Conservation (phyloP, 2,888 invertebrate species). For the Parnassius mnemosyne region DNA sequence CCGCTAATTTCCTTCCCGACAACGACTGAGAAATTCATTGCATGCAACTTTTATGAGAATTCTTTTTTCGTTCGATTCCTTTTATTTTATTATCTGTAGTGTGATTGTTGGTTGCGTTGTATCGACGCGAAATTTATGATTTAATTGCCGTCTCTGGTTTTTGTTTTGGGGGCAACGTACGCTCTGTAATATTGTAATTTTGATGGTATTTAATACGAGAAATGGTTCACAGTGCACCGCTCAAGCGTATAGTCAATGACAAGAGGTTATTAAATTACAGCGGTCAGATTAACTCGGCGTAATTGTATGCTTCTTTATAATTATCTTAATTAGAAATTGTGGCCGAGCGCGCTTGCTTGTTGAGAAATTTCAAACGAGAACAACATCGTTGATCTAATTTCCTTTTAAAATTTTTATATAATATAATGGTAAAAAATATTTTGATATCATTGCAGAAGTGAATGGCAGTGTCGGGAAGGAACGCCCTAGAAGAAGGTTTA, state of each 20-base stretch:
- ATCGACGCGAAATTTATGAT: conserved; percentile 77
- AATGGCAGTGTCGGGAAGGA: too few relatives aligned
- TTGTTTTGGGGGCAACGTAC: conserved; percentile 46
- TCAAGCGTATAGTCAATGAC: conserved; percentile 49
- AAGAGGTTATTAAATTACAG: conserved; percentile 34
- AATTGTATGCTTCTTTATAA: conserved; percentile 22
- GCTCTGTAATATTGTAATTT: conserved; percentile 26
- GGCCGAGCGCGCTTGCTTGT: conserved; percentile 3
- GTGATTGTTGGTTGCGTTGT: conserved; percentile 76
- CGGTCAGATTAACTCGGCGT: conserved; percentile 19
- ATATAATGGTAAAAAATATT: too few relatives aligned
- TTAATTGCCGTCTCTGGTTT: conserved; percentile 69
- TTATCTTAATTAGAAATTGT: conserved; percentile 23
- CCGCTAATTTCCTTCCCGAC: conserved; percentile 56
- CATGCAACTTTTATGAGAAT: conserved; percentile 57
- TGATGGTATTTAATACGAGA: conserved; percentile 28
- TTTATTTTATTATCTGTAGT: conserved; percentile 74
- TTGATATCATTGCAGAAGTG: too few relatives aligned
- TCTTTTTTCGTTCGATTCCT: conserved; percentile 58
- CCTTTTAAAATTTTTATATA: too few relatives aligned
- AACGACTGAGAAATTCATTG: conserved; percentile 55
- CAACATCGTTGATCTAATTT: background rate
- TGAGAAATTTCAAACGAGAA: conserved; percentile 10
- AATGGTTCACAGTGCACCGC: conserved; percentile 37
- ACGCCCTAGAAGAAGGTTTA: too few relatives aligned